These are phyloP conservation scores for Trinorchestia longiramus DNA, from an alignment of 1,140 invertebrate species.

Conservation along the genomic window DNA sequence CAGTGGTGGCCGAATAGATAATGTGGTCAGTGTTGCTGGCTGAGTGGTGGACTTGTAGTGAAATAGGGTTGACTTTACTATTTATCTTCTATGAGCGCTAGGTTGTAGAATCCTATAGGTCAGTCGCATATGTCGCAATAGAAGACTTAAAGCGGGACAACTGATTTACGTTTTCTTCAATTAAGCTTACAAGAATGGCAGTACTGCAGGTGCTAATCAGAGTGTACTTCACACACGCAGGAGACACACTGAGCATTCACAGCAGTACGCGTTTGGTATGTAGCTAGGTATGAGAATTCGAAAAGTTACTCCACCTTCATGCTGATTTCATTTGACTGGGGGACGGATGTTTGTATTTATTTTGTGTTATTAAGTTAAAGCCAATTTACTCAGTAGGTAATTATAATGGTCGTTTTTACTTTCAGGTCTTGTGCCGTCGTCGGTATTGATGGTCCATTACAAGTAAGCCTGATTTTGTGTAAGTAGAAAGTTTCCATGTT, in stretches of 20 bases:
- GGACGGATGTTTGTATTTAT: neutral
- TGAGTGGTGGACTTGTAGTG: neutral
- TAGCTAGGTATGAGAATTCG: neutral
- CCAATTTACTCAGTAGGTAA: neutral
- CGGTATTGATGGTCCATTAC: slow-evolving; percentile 28
- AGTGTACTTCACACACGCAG: neutral
- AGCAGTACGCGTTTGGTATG: neutral
- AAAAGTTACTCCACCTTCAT: neutral
- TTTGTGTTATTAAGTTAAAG: neutral
- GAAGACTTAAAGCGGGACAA: neutral
- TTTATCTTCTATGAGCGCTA: slow-evolving; percentile 58
- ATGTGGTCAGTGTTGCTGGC: neutral
- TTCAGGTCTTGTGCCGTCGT: slow-evolving; percentile 38
- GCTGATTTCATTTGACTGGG: neutral
- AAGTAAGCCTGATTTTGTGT: neutral
- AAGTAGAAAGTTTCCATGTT: neutral
- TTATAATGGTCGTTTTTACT: neutral
- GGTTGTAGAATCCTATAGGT: neutral
- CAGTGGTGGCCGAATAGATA: no score
- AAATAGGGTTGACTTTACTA: neutral
- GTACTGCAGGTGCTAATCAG: neutral
- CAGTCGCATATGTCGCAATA: neutral
- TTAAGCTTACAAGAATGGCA: no score
- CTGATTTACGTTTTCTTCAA: neutral
- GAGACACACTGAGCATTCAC: neutral